Base-by-base conservation (phyloP, 2,113 vertebrate species). In the Crocuta crocuta region DNA sequence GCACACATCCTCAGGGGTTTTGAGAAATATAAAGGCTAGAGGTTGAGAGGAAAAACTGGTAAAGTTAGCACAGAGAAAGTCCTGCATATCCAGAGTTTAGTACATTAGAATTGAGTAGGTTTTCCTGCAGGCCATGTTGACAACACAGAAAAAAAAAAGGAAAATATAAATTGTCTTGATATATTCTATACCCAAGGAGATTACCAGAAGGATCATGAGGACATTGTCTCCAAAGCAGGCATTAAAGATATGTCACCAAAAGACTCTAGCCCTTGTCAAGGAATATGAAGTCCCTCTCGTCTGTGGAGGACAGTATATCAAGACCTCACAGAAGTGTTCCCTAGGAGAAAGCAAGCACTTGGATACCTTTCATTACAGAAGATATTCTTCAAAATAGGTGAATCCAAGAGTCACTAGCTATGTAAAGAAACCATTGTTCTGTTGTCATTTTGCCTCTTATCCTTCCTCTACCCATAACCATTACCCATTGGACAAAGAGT, bases 11-110 rank as follows among this genome's bases (percentile, higher is more conserved):
- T 65, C 1, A 24, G 9, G 12, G 26, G 7, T 71, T 31, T 84
- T 68, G 71, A 65, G 12, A 83, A 78, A 28, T n/a, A n/a, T 1
- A 1, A 78, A 65, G 24, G 17, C 45, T 45, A 10, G 24, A 45
- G 12, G n/a, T 33, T 93, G 4, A 15, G 0, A 93, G 2, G 0
- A 19, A 33, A 63, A 45, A 10, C 10, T 2, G 1, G 17, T 8
- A 24, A 61, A 83, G 5, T 76, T 78, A 4, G 53, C 65, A 70
- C 1, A 55, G 35, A 82, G 13, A 70, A 16, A n/a, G 5, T 16
- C 4, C 50, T 70, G 12, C 10, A 63, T n/a, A n/a, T 48, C 4
- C 6, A 39, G 8, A 28, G 16, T 73, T 58, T 39, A 87, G 7
- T 88, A 48, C 10, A 70, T 8, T 43, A 61, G 1, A 84, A 19